Conservation (phyloP, 2,888 invertebrate species). For the Carterocephalus palaemon region DNA sequence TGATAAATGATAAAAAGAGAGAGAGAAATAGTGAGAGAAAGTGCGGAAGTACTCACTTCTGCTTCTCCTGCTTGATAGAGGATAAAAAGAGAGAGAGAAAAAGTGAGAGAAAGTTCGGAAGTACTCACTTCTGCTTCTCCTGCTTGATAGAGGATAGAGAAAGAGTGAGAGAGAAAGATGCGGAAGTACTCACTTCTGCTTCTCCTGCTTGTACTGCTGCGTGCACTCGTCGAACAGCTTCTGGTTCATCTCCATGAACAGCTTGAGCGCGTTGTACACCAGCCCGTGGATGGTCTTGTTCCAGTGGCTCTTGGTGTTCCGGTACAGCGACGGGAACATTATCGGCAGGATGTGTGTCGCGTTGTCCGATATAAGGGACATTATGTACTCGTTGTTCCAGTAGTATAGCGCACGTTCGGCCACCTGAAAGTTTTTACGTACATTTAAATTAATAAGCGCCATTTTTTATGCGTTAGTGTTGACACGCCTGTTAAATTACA, state of each 20-base stretch:
- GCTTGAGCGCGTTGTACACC: constrained; percentile 99
- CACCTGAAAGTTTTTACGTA: constrained; percentile 83
- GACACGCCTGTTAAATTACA: neutral
- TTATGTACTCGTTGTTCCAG: constrained; percentile 99
- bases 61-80: constrained; percentile 90
- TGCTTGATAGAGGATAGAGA: constrained; percentile 78
- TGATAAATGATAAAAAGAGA: constrained; percentile 45
- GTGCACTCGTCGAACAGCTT: constrained; percentile 99
- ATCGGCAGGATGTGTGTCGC: constrained; percentile 98
- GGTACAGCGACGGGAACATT: constrained; percentile 99
- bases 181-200: constrained; percentile 83
- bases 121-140: constrained; percentile 87
- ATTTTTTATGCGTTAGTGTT: no score
- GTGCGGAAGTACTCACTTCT: constrained; percentile 80
- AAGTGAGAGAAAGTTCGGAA: neutral
- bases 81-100: neutral
- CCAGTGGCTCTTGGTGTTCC: constrained; percentile 99
- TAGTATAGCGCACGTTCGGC: constrained; percentile 99
- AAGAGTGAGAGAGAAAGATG: neutral
- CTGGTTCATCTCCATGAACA: constrained; percentile 99
- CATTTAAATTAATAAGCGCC: no score
- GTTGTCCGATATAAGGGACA: constrained; percentile 99
- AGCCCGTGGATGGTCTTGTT: constrained; percentile 99
- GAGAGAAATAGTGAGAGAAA: neutral
- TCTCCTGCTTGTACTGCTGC: constrained; percentile 93